Evolutionary conservation across 2,113 vertebrate genomes (phyloP).

Genomic region (Otocyon megalotis): DNA sequence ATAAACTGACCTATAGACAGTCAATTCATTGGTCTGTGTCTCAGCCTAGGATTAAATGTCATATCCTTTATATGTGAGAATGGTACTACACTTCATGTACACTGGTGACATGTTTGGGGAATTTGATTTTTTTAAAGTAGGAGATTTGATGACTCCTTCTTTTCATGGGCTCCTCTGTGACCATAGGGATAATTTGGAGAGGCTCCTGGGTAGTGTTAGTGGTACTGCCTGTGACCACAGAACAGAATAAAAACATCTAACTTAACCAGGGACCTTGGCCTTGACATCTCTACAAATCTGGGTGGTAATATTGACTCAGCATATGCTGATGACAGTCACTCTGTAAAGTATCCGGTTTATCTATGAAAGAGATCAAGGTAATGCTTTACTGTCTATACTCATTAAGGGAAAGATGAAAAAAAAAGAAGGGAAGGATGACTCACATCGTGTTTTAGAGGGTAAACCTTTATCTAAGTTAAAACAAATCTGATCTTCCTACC

Average conservation of each 20-base stretch:
- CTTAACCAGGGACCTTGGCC: neutral
- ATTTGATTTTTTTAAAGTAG: neutral
- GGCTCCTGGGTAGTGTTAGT: neutral
- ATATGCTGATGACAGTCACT: neutral
- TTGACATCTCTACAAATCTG: neutral
- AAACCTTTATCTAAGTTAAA: neutral
- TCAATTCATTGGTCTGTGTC: neutral
- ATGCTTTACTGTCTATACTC: neutral
- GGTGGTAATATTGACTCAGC: neutral
- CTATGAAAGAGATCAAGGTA: neutral
- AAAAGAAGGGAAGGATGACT: neutral
- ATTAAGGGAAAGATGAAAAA: neutral
- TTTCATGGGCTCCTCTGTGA: neutral
- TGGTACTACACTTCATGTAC: neutral
- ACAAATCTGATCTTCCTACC: neutral
- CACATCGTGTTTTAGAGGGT: neutral
- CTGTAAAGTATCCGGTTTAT: neutral
- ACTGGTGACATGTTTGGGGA: neutral
- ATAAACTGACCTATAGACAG: neutral
- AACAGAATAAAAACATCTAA: neutral
- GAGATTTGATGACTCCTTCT: neutral
- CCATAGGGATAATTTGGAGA: neutral
- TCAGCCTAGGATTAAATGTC: slow-evolving; percentile 13
- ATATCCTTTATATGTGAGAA: neutral
- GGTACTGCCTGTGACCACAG: neutral